A percentile compares a stretch with the other conserved stretches of the same genome.
Evolutionary conservation across 2,888 invertebrate species (phyloP).

Genomic region (Cybosia mesomella): DNA sequence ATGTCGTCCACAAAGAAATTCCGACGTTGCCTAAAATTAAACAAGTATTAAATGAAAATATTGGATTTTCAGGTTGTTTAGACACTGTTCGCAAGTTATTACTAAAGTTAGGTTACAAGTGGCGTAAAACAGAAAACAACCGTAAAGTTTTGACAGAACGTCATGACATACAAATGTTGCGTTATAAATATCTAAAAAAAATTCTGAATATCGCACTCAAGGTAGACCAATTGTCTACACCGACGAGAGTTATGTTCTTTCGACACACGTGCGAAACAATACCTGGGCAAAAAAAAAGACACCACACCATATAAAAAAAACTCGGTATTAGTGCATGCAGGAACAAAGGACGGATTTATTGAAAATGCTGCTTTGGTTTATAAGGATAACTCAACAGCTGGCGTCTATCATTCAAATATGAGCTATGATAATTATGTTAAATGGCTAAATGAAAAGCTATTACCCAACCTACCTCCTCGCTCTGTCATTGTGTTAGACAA

Average conservation of each 20-base stretch:
- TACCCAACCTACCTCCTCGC: neutral
- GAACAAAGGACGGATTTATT: conserved; percentile 44
- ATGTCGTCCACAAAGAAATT: conserved; percentile 22
- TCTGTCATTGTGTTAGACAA: conserved; percentile 2
- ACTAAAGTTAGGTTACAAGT: conserved; percentile 16
- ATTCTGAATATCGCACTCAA: conserved; percentile 33
- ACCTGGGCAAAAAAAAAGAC: conserved; percentile 30
- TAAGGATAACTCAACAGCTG: conserved; percentile 37
- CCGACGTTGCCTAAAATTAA: neutral
- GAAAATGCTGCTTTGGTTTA: conserved; percentile 44
- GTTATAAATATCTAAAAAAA: conserved; percentile 39
- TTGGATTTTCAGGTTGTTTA: conserved; percentile 6
- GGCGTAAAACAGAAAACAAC: conserved; percentile 9
- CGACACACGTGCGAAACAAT: conserved; percentile 36
- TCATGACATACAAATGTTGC: conserved; percentile 29
- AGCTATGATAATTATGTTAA: conserved; percentile 41
- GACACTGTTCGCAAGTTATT: conserved; percentile 12
- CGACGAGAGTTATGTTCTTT: conserved; percentile 40
- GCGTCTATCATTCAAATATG: conserved; percentile 21
- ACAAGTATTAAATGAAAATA: neutral
- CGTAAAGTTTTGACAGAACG: neutral
- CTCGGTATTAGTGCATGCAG: conserved; percentile 45
- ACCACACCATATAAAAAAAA: conserved; percentile 33
- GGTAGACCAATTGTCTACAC: conserved; percentile 45
- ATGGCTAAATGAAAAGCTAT: conserved; percentile 42